Conservation (phyloP, 2,888 invertebrate genomes). For the Meta bourneti region DNA sequence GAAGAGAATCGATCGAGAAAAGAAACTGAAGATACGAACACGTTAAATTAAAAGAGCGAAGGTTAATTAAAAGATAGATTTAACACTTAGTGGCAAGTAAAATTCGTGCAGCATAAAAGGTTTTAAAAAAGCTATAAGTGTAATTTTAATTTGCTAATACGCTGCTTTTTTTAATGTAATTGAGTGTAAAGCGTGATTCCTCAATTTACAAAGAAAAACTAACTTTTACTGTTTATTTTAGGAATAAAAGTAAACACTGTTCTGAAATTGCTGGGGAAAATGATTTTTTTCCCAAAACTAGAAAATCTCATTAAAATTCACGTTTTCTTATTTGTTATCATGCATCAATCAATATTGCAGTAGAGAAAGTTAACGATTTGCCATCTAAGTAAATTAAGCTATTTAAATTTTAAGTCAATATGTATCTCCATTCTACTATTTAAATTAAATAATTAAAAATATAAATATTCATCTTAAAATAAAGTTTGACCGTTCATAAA, state of each 20-base stretch:
- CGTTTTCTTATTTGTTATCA: neutral
- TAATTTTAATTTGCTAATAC: conserved; percentile 50
- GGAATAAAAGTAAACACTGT: neutral
- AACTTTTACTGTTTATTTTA: neutral
- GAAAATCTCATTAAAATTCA: neutral
- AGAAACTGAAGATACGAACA: neutral
- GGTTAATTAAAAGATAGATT: conserved; percentile 50
- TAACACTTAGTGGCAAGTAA: conserved; percentile 32
- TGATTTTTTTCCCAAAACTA: neutral
- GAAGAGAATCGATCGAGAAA: neutral
- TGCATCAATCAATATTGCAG: too few species aligned
- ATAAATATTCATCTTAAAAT: conserved; percentile 3
- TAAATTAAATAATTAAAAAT: conserved; percentile 1
- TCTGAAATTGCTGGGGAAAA: neutral
- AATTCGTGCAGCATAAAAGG: conserved; percentile 9
- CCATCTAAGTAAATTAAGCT: too few species aligned
- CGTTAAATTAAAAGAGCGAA: conserved; percentile 26
- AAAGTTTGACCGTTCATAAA: neutral
- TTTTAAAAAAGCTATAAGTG: conserved; percentile 34
- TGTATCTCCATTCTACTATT: neutral
- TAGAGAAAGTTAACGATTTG: too few species aligned
- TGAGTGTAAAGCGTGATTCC: neutral
- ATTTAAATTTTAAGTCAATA: neutral
- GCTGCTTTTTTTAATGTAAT: neutral
- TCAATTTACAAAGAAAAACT: neutral